These are phyloP conservation scores for Aspidoscelis tigris DNA, from an alignment of 2,113 vertebrate species.

Conservation along the genomic window DNA sequence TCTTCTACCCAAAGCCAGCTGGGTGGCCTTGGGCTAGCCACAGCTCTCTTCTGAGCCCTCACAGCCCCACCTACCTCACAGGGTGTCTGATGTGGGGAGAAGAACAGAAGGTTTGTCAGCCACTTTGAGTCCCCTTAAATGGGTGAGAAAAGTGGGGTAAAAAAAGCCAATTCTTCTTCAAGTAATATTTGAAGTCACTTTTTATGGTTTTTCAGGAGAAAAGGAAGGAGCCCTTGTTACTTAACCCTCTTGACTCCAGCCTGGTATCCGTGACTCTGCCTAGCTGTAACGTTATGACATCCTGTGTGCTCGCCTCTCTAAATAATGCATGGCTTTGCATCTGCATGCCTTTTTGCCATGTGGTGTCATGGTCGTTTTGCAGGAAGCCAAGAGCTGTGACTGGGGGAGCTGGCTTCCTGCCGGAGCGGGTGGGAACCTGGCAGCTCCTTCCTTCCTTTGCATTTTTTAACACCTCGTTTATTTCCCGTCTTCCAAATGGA, in stretches of 20 bases:
- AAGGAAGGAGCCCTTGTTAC: accelerated
- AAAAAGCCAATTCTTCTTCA: too few species aligned
- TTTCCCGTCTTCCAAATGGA: neutral
- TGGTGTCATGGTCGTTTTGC: slow-evolving; percentile 45
- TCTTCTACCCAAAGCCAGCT: too few species aligned
- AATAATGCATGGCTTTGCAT: slow-evolving; percentile 5
- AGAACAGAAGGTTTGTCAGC: too few species aligned
- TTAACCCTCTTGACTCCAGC: slow-evolving; percentile 19
- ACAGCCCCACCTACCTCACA: too few species aligned
- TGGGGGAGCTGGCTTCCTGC: neutral
- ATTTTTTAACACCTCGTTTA: neutral
- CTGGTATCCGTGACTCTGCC: neutral
- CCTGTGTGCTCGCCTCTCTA: neutral
- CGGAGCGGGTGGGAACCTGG: neutral
- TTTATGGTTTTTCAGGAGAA: slow-evolving; percentile 10
- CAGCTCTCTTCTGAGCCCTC: too few species aligned
- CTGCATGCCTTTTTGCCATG: slow-evolving; percentile 38
- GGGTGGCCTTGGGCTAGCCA: too few species aligned
- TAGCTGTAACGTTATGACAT: neutral
- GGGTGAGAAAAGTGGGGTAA: neutral
- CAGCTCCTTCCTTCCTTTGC: neutral
- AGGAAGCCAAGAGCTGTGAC: slow-evolving; percentile 43
- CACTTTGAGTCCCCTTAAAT: too few species aligned
- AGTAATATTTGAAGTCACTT: neutral
- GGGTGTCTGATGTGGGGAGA: too few species aligned